phyloP scores from a whole-genome alignment of 2,113 vertebrate species.

The Dolichallabes microphthalmus region DNA sequence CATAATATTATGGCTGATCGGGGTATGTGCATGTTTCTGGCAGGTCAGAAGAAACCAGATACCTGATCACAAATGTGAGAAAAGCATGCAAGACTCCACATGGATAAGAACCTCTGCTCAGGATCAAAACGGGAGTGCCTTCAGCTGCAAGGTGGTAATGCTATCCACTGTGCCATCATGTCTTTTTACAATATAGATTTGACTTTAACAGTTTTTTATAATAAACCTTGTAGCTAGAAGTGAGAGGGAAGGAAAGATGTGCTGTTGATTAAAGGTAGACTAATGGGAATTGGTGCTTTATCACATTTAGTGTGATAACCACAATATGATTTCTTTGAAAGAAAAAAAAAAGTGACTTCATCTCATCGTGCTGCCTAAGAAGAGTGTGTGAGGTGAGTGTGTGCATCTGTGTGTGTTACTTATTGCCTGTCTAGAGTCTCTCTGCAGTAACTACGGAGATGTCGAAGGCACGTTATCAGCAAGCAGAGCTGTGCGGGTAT shows the following conservation, averaged over 20 bases:
- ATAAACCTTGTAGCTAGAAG: conserved; percentile 7
- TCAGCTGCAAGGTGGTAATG: not conserved
- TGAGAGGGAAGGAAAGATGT: conserved; percentile 18
- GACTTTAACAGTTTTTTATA: not conserved
- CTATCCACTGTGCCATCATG: too few relatives aligned
- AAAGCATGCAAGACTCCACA: not conserved
- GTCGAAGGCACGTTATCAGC: conserved; percentile 31
- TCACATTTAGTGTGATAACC: conserved; percentile 38
- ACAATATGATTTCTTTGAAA: conserved; percentile 13
- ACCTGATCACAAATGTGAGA: not conserved
- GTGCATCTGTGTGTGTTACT: conserved; percentile 20
- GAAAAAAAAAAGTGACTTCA: conserved; percentile 10
- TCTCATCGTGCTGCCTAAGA: conserved; percentile 18
- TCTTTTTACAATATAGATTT: not conserved
- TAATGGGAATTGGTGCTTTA: conserved; percentile 29
- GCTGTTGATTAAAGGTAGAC: conserved; percentile 30
- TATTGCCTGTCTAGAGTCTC: conserved; percentile 38
- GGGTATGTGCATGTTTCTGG: not conserved
- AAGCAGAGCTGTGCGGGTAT: conserved; percentile 19
- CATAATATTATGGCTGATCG: too few relatives aligned
- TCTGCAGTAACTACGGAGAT: conserved; percentile 14
- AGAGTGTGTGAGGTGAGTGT: not conserved
- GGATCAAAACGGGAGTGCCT: not conserved
- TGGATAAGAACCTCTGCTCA: not conserved
- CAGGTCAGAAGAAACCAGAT: not conserved